phyloP scores from a whole-genome alignment of 2,888 invertebrate genomes.

The Cylindroiulus punctatus region DNA sequence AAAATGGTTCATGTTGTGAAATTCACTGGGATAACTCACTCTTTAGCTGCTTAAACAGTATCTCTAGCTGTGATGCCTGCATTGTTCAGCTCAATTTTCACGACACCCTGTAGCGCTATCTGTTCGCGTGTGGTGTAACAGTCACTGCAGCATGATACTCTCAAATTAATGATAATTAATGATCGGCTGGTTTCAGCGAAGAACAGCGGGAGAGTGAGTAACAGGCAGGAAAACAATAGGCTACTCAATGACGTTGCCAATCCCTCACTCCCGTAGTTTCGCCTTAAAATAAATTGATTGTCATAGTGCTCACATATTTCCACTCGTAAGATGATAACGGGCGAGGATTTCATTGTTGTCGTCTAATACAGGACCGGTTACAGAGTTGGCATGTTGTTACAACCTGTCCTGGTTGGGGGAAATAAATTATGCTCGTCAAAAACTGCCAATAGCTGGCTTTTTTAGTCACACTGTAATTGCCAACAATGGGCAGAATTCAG shows the following conservation, averaged over 20 bases:
- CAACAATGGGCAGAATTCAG: background rate
- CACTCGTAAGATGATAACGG: background rate
- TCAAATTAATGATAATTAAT: conserved; percentile 36
- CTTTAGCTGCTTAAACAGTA: too few species aligned
- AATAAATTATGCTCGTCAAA: conserved; percentile 16
- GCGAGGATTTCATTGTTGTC: conserved; percentile 22
- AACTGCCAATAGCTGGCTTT: background rate
- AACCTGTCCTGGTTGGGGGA: background rate
- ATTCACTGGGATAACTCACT: too few species aligned
- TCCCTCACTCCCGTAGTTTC: conserved; percentile 8
- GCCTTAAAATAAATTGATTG: conserved; percentile 26
- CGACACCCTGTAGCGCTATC: background rate
- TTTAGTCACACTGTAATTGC: background rate
- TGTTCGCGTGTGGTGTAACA: background rate
- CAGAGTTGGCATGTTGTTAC: conserved; percentile 19
- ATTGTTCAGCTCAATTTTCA: background rate
- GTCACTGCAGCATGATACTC: conserved; percentile 39
- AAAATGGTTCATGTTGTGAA: too few species aligned
- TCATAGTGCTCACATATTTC: conserved; percentile 29
- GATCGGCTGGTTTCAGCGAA: conserved; percentile 34
- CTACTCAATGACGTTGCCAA: conserved; percentile 39
- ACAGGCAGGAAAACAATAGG: conserved; percentile 32
- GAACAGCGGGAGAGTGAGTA: conserved; percentile 43
- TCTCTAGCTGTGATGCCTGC: too few species aligned
- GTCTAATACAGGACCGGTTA: background rate